Evolutionary conservation across 2,797 vertebrate genomes (phyloP), one percentile per base, ranked within the genome.

Genomic region (Bovichtus diacanthus): DNA sequence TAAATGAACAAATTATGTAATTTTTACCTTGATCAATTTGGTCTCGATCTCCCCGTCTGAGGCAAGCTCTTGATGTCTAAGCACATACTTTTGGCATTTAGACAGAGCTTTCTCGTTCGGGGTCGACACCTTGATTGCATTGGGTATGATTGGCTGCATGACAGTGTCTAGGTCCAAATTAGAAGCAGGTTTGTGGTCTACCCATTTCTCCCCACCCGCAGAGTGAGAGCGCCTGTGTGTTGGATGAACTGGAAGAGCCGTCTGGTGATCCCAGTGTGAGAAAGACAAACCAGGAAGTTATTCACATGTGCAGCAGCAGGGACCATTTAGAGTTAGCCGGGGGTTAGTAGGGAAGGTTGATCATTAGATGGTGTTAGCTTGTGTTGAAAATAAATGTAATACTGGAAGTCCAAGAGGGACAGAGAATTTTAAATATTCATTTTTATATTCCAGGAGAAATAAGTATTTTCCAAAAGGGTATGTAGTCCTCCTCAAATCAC

Each of bases 11-110:
- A 82, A 36, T 77, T 11, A 68, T 8, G 29, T 60, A 0, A 66
- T 76, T 94, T 60, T 95, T 96, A 98, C 98, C 97, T 99, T 99
- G 78, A 99, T 97, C 19, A 99, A 92, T 70, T 97, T 97, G 85
- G 97, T 99, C 74, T 97, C 96, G 75, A 99, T 96, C 95, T 99
- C 98, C 71, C 98, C 97, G 53, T 99, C 97, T 0, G 98, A 99
- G 81, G 97, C 97, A 78, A 99, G 91, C 94, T 99, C 97, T 93
- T 99, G 98, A 88, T 99, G 98, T 3, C 97, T 98, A 90, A 99
- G 95, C 94, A 98, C 96, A 73, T 99, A 99, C 88, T 97, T 98
- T 89, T 98, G 96, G 78, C 97, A 98, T 88, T 97, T 96, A 78
- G 98, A 96, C 92, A 99, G 95, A 13, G 96, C 97, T 88, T 96